A percentile compares a stretch with the other conserved stretches of the same genome.
Evolutionary conservation across 2,888 invertebrate genomes (phyloP).

Genomic region (Caenorhabditis sinica): DNA sequence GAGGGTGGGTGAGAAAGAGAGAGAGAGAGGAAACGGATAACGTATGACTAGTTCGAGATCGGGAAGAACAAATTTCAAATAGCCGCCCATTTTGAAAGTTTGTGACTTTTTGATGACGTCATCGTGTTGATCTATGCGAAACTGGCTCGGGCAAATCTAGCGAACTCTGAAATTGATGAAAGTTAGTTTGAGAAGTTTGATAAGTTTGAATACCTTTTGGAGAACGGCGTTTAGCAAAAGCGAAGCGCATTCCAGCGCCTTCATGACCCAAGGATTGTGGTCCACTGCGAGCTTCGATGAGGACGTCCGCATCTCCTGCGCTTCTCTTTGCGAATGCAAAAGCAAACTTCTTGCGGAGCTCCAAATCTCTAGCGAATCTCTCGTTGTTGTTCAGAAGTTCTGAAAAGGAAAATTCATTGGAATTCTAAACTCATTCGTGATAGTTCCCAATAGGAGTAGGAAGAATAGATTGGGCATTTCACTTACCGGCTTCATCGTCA

Average conservation of each 20-base stretch:
- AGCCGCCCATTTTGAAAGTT: constrained; percentile 67
- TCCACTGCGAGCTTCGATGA: constrained; percentile 58
- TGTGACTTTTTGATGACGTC: constrained; percentile 55
- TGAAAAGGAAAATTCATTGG: constrained; percentile 7
- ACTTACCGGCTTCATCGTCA: constrained; percentile 50
- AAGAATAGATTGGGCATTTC: too few relatives aligned
- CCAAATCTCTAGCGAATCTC: constrained; percentile 63
- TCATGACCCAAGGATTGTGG: constrained; percentile 46
- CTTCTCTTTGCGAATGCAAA: constrained; percentile 67
- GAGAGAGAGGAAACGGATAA: constrained; percentile 8
- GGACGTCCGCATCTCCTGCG: constrained; percentile 49
- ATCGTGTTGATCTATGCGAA: constrained; percentile 54
- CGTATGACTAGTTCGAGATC: constrained; percentile 42
- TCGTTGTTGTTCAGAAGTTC: constrained; percentile 57
- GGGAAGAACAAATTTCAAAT: constrained; percentile 53
- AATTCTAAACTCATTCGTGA: background rate
- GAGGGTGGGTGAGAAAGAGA: constrained; percentile 9
- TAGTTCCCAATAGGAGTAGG: too few relatives aligned
- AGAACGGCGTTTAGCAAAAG: constrained; percentile 63
- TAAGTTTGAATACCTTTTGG: constrained; percentile 35
- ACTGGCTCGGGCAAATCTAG: constrained; percentile 65
- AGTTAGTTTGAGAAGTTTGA: background rate
- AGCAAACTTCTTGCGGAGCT: constrained; percentile 67
- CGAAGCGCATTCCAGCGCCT: constrained; percentile 60
- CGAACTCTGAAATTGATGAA: constrained; percentile 58